Evolutionary conservation across 2,113 vertebrate species (phyloP), one percentile per base, ranked within the genome.

Genomic region (Ascaphus truei): DNA sequence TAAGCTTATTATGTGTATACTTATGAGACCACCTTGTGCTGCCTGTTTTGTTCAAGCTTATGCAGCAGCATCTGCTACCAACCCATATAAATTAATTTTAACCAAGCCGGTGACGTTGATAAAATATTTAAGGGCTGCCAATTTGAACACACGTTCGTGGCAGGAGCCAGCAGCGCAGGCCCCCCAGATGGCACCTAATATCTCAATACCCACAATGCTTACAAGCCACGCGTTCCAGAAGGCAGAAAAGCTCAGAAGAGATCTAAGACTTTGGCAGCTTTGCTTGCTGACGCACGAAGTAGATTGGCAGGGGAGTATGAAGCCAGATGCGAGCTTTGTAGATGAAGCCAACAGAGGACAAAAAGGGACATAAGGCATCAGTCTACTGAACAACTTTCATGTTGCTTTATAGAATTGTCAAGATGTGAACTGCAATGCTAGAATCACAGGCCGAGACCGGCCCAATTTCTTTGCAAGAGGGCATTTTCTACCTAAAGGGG

Each of bases 221-320:
- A 30, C 65, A 68, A 58, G 55, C 27, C 55, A 26, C 31, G 50
- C 56, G 34, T 52, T 69, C 45, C 30, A 69, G 56, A 60, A 59
- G 65, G 65, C 65, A 29, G 53, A 69, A 69, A 30, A 16, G 56
- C 66, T 60, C 56, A 60, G 43, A 69, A 69, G 66, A 60, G 56
- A 69, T 69, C 45, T 27, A 69, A 69, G 66, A 60, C 56, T 51
- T 51, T 69, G 66, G 66, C 66, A 69, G 66, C 66, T 51, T 60
- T 60, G 60, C 41, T 69, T 69, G 66, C 66, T 69, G 66, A 69
- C 66, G 66, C 66, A 69, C 66, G 30, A 31, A 60, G 43, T 69
- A 60, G 56, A 60, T 51, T 69, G 66, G 43, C 66, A 69, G 56
- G 43, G 66, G 51, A 69, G 66, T 50, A 18, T 43, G 56, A 56